Evolutionary conservation across 92 coral and sea anemone species (phyloP).

Genomic region (Zoanthus gigantus): DNA sequence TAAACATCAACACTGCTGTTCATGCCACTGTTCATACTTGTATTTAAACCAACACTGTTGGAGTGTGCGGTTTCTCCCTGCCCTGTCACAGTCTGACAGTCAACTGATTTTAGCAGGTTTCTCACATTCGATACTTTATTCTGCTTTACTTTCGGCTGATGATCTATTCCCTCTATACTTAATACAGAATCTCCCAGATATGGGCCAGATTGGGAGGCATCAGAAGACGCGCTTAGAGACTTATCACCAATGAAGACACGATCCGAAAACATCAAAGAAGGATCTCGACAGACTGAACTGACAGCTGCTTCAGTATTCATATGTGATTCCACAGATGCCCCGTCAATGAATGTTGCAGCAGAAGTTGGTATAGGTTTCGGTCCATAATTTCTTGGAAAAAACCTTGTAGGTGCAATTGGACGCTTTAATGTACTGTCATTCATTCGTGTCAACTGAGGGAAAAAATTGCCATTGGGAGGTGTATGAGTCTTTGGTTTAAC

Average conservation of each 20-base stretch:
- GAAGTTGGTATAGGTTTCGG: not conserved
- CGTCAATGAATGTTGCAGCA: not conserved
- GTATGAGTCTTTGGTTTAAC: not conserved
- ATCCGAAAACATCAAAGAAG: not conserved
- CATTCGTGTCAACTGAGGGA: slow-evolving; percentile 15
- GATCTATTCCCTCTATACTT: not conserved
- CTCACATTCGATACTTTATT: not conserved
- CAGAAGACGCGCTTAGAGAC: not conserved
- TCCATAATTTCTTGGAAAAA: not conserved
- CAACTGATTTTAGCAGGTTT: not conserved
- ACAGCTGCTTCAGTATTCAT: not conserved
- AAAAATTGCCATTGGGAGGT: not conserved
- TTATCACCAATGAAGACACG: not conserved
- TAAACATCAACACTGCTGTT: not conserved
- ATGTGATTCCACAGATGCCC: not conserved
- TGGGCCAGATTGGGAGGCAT: not conserved
- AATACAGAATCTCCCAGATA: not conserved
- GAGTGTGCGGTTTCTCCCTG: not conserved
- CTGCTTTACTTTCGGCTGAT: not conserved
- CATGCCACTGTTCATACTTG: not conserved
- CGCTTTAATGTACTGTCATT: not conserved
- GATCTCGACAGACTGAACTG: not conserved
- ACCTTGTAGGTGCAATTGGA: not conserved
- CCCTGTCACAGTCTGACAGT: not conserved
- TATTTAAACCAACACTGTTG: not conserved